Base-by-base conservation (phyloP, 2,888 invertebrate species). In the Argynnis bischoffii region DNA sequence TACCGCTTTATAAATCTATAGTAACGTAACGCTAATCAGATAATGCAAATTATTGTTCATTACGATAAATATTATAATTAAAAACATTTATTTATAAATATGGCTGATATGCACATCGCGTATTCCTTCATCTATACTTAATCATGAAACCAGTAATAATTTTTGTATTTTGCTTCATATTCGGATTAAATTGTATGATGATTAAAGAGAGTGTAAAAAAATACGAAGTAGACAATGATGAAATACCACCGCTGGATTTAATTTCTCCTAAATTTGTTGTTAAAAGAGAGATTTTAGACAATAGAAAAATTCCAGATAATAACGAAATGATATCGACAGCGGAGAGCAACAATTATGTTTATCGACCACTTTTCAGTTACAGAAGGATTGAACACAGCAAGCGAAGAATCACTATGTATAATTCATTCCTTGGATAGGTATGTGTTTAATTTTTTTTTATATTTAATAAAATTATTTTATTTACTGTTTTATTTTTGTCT, bases 331-430 rank as follows among this genome's bases (percentile, higher is more conserved):
- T 90, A 21, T 75, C 78, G 47, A 78, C 83, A 55, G 87, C 86
- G 15, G 88, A 80, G 69, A 86, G 85, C 66, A 85, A 73, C 60
- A 81, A 84, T 70, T 83, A 85, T 55, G 88, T 84, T 0, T 92
- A 90, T 77, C 82, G 86, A 63, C 92, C 92, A 0, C 79, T 90
- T 21, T 91, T 82, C 72, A 85, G 86, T 0, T 92, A 92, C 60
- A 83, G 86, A 79, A 86, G 77, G 75, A 86, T 92, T 50, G 88
- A 88, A 70, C 91, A 92, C 55, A 89, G 81, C 66, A 92, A 87
- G 78, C 78, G 87, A 68, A 83, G 88, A 73, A 89, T 92, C 6
- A 89, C 83, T 41, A 89, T 91, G 89, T 91, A 77, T 61, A 91
- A 91, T 73, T 78, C 92, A 13, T 92, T 92, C 75, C 88, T 86